These are phyloP conservation scores for Australoheros facetus DNA, from an alignment of 2,797 vertebrate species.

Conservation along the genomic window DNA sequence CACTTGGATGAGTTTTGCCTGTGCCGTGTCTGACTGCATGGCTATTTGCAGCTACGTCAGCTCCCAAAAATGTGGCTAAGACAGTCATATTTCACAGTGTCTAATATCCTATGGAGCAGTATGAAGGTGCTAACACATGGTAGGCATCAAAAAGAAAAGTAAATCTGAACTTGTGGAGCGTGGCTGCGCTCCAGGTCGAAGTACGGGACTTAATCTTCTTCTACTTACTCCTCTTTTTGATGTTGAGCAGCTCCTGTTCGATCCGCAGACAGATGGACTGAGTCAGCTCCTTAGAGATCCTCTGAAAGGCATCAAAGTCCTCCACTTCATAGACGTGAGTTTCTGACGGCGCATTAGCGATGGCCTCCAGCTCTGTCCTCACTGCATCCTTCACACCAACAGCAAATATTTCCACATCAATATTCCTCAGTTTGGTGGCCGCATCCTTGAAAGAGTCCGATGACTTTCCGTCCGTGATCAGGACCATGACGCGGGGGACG, in stretches of 20 bases:
- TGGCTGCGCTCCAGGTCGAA: slow-evolving; percentile 3
- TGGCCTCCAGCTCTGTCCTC: slow-evolving; percentile 93
- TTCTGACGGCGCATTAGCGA: slow-evolving; percentile 90
- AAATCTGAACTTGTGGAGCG: neutral
- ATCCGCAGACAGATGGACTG: slow-evolving; percentile 98
- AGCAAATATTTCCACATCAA: slow-evolving; percentile 98
- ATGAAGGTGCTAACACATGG: neutral
- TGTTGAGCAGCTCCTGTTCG: slow-evolving; percentile 94
- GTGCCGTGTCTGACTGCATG: slow-evolving; percentile 13
- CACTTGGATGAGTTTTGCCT: slow-evolving; percentile 5
- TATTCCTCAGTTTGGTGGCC: slow-evolving; percentile 89
- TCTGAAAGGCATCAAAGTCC: slow-evolving; percentile 98
- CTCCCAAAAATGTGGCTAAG: neutral
- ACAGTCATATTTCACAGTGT: neutral
- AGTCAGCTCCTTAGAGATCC: slow-evolving; percentile 97
- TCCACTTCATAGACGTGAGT: slow-evolving; percentile 96
- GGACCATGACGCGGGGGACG: slow-evolving; percentile 96
- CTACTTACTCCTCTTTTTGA: slow-evolving; percentile 93
- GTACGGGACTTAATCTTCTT: neutral
- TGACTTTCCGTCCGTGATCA: slow-evolving; percentile 98
- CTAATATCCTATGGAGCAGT: neutral
- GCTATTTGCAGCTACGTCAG: neutral
- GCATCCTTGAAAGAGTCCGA: slow-evolving; percentile 96
- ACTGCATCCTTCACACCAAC: slow-evolving; percentile 99
- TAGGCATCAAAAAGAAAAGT: neutral